Evolutionary conservation across 2,113 vertebrate species (phyloP).

Genomic region (Poeciliopsis turrubarensis): DNA sequence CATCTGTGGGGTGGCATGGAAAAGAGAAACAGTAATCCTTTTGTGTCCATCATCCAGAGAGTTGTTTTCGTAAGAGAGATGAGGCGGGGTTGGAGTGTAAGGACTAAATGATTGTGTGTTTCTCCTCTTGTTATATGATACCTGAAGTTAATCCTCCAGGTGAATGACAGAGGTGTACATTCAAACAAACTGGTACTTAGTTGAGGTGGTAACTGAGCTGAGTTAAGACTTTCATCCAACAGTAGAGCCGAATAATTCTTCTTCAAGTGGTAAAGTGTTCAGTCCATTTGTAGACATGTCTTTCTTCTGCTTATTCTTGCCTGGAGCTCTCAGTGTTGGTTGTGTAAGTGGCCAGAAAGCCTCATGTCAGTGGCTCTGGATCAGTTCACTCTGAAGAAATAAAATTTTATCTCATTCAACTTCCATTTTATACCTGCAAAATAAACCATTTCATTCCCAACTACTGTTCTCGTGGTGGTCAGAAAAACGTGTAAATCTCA

Average conservation of each 20-base stretch:
- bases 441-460: too few species aligned
- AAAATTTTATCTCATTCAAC: background rate
- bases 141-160: conserved; percentile 78
- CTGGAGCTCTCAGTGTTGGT: conserved; percentile 48
- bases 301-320: conserved; percentile 38
- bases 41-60: conserved; percentile 74
- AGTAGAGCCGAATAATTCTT: conserved; percentile 80
- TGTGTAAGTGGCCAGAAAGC: conserved; percentile 32
- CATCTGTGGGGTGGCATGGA: conserved; percentile 67
- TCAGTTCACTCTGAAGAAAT: background rate
- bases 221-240: conserved; percentile 85
- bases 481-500: too few species aligned
- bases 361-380: background rate
- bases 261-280: conserved; percentile 44
- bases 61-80: conserved; percentile 34
- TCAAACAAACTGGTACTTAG: conserved; percentile 73
- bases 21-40: conserved; percentile 76
- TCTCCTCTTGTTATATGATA: conserved; percentile 76
- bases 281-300: conserved; percentile 28
- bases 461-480: background rate
- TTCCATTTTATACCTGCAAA: background rate
- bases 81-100: conserved; percentile 11
- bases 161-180: conserved; percentile 81
- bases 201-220: conserved; percentile 80
- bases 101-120: conserved; percentile 64